Evolutionary conservation across 2,888 invertebrate species (phyloP).

Genomic region (Rhingia rostrata): DNA sequence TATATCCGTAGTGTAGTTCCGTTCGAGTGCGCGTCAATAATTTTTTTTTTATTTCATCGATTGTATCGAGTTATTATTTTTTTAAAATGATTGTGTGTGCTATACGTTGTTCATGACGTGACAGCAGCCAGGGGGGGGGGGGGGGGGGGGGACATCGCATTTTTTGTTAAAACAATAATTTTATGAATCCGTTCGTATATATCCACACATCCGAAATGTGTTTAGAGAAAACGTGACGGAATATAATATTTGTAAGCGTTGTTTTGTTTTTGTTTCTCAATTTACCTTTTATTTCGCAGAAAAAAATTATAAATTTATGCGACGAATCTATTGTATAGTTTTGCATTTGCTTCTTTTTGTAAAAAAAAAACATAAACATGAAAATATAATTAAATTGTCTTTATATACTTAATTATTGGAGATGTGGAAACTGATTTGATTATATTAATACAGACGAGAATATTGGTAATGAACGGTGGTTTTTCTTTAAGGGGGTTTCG

Average conservation of each 20-base stretch:
- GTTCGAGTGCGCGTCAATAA: constrained; percentile 53
- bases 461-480: constrained; percentile 28
- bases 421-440: constrained; percentile 46
- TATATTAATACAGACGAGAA: constrained; percentile 48
- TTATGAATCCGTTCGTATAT: constrained; percentile 25
- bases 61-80: constrained; percentile 44
- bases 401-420: constrained; percentile 66
- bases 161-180: constrained; percentile 23
- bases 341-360: constrained; percentile 57
- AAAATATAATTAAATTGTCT: constrained; percentile 53
- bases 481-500: neutral
- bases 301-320: constrained; percentile 38
- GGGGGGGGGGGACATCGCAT: constrained; percentile 31
- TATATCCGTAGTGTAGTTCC: constrained; percentile 58
- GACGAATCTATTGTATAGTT: constrained; percentile 60
- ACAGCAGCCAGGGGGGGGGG: constrained; percentile 25
- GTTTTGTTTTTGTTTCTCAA: constrained; percentile 15
- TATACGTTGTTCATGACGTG: constrained; percentile 23
- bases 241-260: constrained; percentile 32
- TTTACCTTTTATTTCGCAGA: constrained; percentile 28
- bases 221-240: constrained; percentile 35
- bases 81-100: constrained; percentile 15
- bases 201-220: constrained; percentile 13
- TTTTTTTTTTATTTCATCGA: constrained; percentile 34
- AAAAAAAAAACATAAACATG: constrained; percentile 34